Conservation (phyloP, 2,888 invertebrate genomes). For the Laspeyria flexula region DNA sequence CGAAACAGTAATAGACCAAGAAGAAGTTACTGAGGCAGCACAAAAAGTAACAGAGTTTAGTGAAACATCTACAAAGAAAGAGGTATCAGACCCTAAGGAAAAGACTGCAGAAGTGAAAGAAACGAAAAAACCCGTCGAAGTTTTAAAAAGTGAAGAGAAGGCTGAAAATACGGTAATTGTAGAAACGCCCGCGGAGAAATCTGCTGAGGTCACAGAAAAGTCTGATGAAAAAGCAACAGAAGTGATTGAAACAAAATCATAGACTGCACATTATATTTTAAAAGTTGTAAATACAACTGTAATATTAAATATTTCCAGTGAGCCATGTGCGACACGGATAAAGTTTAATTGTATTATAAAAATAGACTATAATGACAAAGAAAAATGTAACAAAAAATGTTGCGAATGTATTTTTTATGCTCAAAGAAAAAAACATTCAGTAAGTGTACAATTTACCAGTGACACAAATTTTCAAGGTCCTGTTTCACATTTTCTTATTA, state of each 20-base stretch:
- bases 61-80: background rate
- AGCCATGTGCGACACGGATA: constrained; percentile 11
- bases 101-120: background rate
- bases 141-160: background rate
- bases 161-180: background rate
- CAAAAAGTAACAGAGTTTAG: background rate
- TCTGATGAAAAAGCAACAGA: constrained; percentile 10
- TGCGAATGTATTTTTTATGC: too few species aligned
- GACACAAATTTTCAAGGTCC: too few species aligned
- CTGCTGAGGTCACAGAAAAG: background rate
- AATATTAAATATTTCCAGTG: constrained; percentile 14
- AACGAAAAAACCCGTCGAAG: background rate
- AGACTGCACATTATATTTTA: constrained; percentile 14
- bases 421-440: background rate
- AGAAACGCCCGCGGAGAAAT: background rate
- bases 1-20: background rate
- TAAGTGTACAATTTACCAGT: too few species aligned
- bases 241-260: constrained; percentile 21
- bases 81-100: background rate
- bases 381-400: too few species aligned
- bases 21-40: background rate
- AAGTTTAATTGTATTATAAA: constrained; percentile 24
- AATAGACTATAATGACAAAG: constrained; percentile 15
- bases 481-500: too few species aligned
- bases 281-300: constrained; percentile 27